Conservation (phyloP, 2,888 invertebrate genomes). For the Eupithecia subfuscata region DNA sequence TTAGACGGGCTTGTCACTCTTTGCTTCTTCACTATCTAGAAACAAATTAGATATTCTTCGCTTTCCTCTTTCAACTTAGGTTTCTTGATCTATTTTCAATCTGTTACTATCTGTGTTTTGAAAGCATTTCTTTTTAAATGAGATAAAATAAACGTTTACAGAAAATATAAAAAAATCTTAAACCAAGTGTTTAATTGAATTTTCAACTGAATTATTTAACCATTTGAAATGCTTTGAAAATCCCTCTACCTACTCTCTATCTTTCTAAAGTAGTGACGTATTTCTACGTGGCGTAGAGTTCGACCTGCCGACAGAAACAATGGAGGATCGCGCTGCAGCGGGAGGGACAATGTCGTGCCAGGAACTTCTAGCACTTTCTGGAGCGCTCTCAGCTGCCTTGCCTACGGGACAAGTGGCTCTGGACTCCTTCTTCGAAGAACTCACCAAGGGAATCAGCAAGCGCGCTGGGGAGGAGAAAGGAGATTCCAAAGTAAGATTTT, state of each 20-base stretch:
- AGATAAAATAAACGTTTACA: not conserved
- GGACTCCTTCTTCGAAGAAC: constrained; percentile 91
- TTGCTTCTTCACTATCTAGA: constrained; percentile 59
- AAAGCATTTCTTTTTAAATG: constrained; percentile 40
- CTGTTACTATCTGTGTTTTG: constrained; percentile 24
- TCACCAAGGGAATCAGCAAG: constrained; percentile 88
- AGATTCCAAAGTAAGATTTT: constrained; percentile 66
- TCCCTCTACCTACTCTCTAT: constrained; percentile 13
- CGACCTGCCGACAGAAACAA: constrained; percentile 79
- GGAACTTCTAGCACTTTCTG: constrained; percentile 95
- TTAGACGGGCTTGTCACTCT: constrained; percentile 67
- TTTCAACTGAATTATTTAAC: not conserved
- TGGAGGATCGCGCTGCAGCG: constrained; percentile 73
- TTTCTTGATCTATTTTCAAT: constrained; percentile 25
- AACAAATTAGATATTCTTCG: constrained; percentile 45
- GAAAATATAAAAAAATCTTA: too few relatives aligned
- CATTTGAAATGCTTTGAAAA: constrained; percentile 44
- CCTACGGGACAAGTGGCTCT: constrained; percentile 94
- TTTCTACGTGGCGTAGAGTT: constrained; percentile 72
- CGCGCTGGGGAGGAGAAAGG: constrained; percentile 76
- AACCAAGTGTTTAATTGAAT: too few relatives aligned
- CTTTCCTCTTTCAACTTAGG: constrained; percentile 50
- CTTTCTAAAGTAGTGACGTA: constrained; percentile 55
- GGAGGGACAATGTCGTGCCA: constrained; percentile 92
- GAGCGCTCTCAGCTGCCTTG: constrained; percentile 94